A percentile compares a stretch with the other conserved stretches of the same genome.
Evolutionary conservation across 2,113 vertebrate species (phyloP).

Genomic region (Brachyistius frenatus): DNA sequence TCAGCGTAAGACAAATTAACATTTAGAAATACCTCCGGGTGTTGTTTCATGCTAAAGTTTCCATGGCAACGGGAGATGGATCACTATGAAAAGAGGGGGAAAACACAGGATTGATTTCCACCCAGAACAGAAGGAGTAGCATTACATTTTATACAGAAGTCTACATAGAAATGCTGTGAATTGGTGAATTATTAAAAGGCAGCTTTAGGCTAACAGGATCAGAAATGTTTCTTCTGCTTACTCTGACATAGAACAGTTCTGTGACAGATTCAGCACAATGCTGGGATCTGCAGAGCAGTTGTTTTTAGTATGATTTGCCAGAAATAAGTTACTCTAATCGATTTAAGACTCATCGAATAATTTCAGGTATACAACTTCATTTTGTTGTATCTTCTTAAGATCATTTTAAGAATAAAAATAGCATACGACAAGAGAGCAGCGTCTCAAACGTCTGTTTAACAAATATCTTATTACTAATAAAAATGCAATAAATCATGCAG

Average conservation of each 20-base stretch:
- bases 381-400: neutral
- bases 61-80: conserved; percentile 74
- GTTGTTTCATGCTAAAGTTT: conserved; percentile 67
- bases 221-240: neutral
- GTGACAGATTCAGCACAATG: neutral
- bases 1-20: conserved; percentile 41
- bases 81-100: conserved; percentile 38
- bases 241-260: neutral
- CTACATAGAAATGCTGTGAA: conserved; percentile 2
- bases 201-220: neutral
- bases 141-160: conserved; percentile 24
- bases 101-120: conserved; percentile 60
- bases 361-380: neutral
- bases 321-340: neutral
- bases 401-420: neutral
- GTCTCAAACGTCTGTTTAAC: neutral
- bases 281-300: neutral
- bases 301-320: neutral
- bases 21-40: conserved; percentile 70
- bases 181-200: conserved; percentile 50
- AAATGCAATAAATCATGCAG: neutral
- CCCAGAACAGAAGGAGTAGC: conserved; percentile 12
- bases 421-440: neutral
- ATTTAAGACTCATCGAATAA: neutral
- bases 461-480: neutral